Base-by-base conservation (phyloP, 2,113 vertebrate genomes). In the Chlamydotis undulata region DNA sequence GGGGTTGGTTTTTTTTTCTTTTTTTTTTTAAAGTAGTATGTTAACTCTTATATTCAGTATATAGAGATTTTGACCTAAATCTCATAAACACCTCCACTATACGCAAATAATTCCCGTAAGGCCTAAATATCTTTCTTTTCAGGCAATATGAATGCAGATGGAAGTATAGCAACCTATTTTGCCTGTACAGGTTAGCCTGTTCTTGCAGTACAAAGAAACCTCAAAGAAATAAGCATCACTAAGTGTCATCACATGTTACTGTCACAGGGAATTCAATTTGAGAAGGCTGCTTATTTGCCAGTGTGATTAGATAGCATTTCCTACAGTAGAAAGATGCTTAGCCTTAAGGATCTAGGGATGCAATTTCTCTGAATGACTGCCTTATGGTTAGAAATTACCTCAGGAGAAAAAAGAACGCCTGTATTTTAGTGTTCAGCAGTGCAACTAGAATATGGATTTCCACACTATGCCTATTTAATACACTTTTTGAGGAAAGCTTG, bases 321-420 rank as follows among this genome's bases (percentile, higher is more conserved):
- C 83, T 92, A 59, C 64, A 92, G 60, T 68, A 86, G 94, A 94
- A 96, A 96, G 94, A 93, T 89, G 71, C 79, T 95, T 97, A 95
- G 92, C 83, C 76, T 96, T 90, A 90, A 97, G 96, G 94, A 90
- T n/a, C 49, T 86, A 67, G 79, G 71, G 83, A 92, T 90, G 64
- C 64, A 93, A 92, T 97, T 93, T 94, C 96, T 96, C 88, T 96
- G 82, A 96, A 91, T 73, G 82, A 86, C 82, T 95, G 88, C 79
- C 83, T 95, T 93, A 95, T 84, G 85, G 88, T 91, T 94, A 95
- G 92, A 93, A 96, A 90, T 83, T 87, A 75, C 60, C 90, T 90
- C 71, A 68, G 68, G 80, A 92, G 80, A 82, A 95, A 94, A 94
- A 89, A 75, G 52, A 90, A 73, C 0, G 6, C 64, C 69, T 81